Evolutionary conservation across 2,113 vertebrate species (phyloP), one percentile per base, ranked within the genome.

Genomic region (Eulemur macaco): DNA sequence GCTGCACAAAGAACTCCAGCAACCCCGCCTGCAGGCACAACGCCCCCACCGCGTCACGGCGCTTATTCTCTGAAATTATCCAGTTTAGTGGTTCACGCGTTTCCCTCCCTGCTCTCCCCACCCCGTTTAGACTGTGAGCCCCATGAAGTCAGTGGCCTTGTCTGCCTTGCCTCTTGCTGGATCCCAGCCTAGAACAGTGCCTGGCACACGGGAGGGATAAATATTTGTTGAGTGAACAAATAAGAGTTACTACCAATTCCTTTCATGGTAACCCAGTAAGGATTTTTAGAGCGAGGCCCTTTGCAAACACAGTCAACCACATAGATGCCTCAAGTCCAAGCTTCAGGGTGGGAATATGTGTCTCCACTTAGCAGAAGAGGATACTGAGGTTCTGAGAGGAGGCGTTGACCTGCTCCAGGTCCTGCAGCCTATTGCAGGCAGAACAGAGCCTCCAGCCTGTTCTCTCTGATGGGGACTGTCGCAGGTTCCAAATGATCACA

Each of bases 261-360:
- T 37, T 4, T 0, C 0, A 37, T 8, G 11, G 21, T 8, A 12
- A 37, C 8, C 12, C 21, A 21, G 0, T 10, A 20, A 34, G 52
- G 74, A 31, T 63, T 42, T 45, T 12, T 42, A 68, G 14, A 5
- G 17, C 12, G 2, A 50, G 58, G 3, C 50, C 88, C 50, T 60
- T 64, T 3, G 4, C n/a, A 10, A 34, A 42, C 71, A 37, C 23
- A 15, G 13, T 2, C 14, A 0, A 23, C n/a, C 78, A 25, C 60
- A 9, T 9, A 1, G 69, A 34, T 7, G 25, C 45, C 11, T 64
- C 42, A 15, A 31, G 64, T 54, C 21, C 64, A 52, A 85, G 69
- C 17, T 9, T 56, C 27, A n/a, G 34, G 18, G 71, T 9, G 66
- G 25, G 47, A 58, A 18, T 11, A 15, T 13, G 1, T 0, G 13